A percentile compares a stretch with the other conserved stretches of the same genome.
Conservation (phyloP, 2,888 invertebrate genomes). For the Mesoligia furuncula region DNA sequence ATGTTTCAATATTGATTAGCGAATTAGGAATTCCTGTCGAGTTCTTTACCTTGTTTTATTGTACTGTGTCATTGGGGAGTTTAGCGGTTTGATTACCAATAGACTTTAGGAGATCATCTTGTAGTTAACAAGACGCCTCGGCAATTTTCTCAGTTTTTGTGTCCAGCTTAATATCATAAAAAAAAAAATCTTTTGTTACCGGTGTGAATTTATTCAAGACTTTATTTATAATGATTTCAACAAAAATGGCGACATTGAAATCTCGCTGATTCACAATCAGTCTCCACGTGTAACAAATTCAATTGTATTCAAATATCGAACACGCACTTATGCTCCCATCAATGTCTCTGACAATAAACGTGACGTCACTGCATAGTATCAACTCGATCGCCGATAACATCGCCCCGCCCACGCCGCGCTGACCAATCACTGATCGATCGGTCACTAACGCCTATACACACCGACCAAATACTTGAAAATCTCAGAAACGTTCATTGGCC, state of each 20-base stretch:
- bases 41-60: conserved; percentile 67
- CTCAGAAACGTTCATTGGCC: conserved; percentile 64
- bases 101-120: conserved; percentile 27
- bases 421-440: conserved; percentile 88
- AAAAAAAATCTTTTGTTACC: not conserved
- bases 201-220: conserved; percentile 17
- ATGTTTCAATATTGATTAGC: conserved; percentile 76
- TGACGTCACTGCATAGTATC: conserved; percentile 73
- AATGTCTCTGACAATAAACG: conserved; percentile 73
- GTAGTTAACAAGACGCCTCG: conserved; percentile 11
- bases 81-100: conserved; percentile 55
- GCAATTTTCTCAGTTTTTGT: not conserved
- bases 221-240: not conserved
- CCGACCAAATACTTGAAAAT: conserved; percentile 63
- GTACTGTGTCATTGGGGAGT: conserved; percentile 60
- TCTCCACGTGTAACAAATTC: conserved; percentile 37
- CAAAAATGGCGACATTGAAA: conserved; percentile 42
- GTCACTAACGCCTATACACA: conserved; percentile 77
- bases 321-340: conserved; percentile 50
- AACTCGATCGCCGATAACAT: conserved; percentile 77
- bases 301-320: conserved; percentile 64
- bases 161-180: not conserved
- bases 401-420: conserved; percentile 82
- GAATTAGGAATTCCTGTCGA: conserved; percentile 76
- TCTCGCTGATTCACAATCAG: conserved; percentile 24